A percentile compares a stretch with the other conserved stretches of the same genome.
phyloP scores from a whole-genome alignment of 2,797 vertebrate species.

The Takifugu rubripes region DNA sequence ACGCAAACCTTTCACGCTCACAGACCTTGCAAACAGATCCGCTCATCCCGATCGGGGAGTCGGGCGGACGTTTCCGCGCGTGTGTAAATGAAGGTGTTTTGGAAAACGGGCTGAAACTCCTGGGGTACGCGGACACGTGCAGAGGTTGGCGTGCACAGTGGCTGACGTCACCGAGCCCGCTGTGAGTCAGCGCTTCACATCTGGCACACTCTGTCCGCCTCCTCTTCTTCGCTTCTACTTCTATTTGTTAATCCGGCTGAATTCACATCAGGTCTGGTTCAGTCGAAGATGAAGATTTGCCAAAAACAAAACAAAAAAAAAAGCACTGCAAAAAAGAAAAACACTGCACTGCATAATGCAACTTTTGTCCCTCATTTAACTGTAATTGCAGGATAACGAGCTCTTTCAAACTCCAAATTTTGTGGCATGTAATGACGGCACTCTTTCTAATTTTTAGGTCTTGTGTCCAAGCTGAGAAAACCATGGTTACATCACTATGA shows the following conservation, averaged over 20 bases:
- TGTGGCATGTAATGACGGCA: not conserved
- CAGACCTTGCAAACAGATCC: no score
- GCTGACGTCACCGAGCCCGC: conserved; percentile 59
- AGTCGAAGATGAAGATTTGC: no score
- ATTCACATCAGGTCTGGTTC: not conserved
- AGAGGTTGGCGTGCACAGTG: conserved; percentile 54
- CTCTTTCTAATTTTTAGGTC: not conserved
- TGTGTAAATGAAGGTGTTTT: conserved; percentile 66
- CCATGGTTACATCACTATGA: no score
- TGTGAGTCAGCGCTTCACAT: conserved; percentile 70
- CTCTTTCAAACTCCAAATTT: not conserved
- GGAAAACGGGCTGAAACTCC: conserved; percentile 60
- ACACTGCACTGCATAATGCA: not conserved
- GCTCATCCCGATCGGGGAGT: conserved; percentile 46
- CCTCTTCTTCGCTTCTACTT: conserved; percentile 27
- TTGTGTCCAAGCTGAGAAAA: not conserved
- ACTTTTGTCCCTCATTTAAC: not conserved
- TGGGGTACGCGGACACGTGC: conserved; percentile 19
- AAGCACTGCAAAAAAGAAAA: not conserved
- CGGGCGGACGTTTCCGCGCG: conserved; percentile 48
- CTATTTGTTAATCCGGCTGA: conserved; percentile 4
- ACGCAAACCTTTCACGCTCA: no score
- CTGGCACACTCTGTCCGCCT: conserved; percentile 61
- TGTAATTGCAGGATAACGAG: not conserved
- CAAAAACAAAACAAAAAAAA: no score